Evolutionary conservation across 2,113 vertebrate species (phyloP).

Genomic region (Elachura formosa): DNA sequence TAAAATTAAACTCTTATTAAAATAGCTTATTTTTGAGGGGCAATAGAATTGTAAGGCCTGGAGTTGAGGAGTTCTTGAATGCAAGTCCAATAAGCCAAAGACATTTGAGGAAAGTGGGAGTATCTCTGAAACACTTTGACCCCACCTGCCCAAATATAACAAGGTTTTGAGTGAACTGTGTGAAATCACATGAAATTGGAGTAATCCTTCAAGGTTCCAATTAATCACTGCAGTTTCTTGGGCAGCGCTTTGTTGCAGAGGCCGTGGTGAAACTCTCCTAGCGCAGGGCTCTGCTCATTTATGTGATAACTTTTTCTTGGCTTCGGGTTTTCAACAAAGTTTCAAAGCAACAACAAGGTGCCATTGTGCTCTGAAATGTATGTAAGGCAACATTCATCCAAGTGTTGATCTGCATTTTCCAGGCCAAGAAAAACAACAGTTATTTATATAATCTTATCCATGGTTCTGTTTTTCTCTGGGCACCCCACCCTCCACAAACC

Average conservation of each 20-base stretch:
- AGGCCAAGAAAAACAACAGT: conserved; percentile 77
- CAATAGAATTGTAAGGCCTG: background rate
- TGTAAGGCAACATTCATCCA: conserved; percentile 80
- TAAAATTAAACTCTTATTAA: background rate
- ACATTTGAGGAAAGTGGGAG: background rate
- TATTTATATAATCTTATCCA: conserved; percentile 81
- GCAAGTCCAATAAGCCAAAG: background rate
- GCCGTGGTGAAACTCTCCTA: conserved; percentile 22
- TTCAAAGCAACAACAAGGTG: conserved; percentile 77
- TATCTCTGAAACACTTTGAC: background rate
- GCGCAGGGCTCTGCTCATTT: conserved; percentile 56
- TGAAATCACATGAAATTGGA: conserved; percentile 11
- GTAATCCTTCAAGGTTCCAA: background rate
- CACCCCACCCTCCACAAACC: conserved; percentile 67
- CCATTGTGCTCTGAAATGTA: conserved; percentile 73
- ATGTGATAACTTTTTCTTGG: conserved; percentile 77
- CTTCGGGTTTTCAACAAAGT: conserved; percentile 72
- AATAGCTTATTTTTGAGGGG: background rate
- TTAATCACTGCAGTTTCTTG: conserved; percentile 41
- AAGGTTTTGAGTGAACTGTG: background rate
- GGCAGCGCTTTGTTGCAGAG: conserved; percentile 48
- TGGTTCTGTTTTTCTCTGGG: conserved; percentile 75
- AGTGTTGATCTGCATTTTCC: conserved; percentile 73
- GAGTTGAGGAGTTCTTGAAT: background rate
- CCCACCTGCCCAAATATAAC: background rate